These are phyloP conservation scores for Aphis gossypii DNA, from an alignment of 1,140 invertebrate species.

Conservation along the genomic window DNA sequence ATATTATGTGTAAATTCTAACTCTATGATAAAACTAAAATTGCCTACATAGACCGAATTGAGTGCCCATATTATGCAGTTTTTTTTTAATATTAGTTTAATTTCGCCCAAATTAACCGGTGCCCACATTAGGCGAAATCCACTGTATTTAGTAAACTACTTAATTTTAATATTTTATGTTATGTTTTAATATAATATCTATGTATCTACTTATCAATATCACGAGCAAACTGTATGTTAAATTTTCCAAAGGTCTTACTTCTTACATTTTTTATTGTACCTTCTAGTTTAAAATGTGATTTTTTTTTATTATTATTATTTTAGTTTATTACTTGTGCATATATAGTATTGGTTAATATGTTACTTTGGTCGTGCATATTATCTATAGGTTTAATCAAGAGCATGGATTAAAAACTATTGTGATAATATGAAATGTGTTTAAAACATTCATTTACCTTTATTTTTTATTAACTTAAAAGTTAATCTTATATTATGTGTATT, in stretches of 20 bases:
- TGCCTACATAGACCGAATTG: no score
- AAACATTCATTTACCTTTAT: not conserved
- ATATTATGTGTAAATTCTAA: no score
- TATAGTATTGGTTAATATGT: not conserved
- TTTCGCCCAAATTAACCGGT: no score
- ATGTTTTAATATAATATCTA: not conserved
- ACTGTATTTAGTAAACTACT: not conserved
- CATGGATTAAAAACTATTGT: not conserved
- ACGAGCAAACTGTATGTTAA: not conserved
- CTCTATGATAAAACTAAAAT: no score
- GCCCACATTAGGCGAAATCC: no score
- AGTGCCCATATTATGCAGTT: no score
- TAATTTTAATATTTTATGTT: not conserved
- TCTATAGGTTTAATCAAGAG: conserved; percentile 3
- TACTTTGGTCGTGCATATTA: not conserved
- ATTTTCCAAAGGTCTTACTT: not conserved
- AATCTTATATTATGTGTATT: not conserved
- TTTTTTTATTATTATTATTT: not conserved
- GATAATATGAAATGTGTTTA: not conserved
- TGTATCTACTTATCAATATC: not conserved
- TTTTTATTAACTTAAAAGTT: not conserved
- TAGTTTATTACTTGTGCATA: not conserved
- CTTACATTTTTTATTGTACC: conserved; percentile 1
- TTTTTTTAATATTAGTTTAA: no score
- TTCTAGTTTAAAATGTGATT: not conserved